These are phyloP conservation scores for Labrus mixtus DNA, from an alignment of 2,113 vertebrate species.

Conservation along the genomic window DNA sequence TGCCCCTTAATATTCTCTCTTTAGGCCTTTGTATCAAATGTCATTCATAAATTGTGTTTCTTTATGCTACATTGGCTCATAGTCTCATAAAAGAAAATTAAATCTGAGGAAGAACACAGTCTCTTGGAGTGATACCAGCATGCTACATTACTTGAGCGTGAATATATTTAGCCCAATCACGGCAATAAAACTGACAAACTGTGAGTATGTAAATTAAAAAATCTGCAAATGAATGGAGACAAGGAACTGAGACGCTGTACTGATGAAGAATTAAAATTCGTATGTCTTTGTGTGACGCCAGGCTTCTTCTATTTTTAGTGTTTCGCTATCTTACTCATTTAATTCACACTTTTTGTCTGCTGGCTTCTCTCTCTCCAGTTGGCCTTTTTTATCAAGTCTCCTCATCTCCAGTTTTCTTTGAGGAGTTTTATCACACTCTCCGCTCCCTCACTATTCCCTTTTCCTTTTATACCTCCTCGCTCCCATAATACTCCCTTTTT, in stretches of 20 bases:
- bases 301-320: conserved; percentile 2
- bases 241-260: conserved; percentile 18
- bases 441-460: conserved; percentile 16
- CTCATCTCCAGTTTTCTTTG: conserved; percentile 29
- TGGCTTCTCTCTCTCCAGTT: conserved; percentile 10
- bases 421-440: conserved; percentile 21
- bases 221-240: conserved; percentile 21
- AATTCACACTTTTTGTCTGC: conserved; percentile 27
- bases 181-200: conserved; percentile 47
- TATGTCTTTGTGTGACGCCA: conserved; percentile 17
- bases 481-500: conserved; percentile 10
- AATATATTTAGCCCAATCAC: conserved; percentile 41
- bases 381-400: conserved; percentile 29
- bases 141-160: conserved; percentile 26
- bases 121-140: conserved; percentile 22
- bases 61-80: conserved; percentile 54
- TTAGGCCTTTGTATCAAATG: conserved; percentile 39
- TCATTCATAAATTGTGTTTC: conserved; percentile 43
- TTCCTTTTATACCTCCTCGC: conserved; percentile 16
- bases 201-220: conserved; percentile 29
- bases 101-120: conserved; percentile 33
- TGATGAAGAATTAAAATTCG: conserved; percentile 34
- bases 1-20: conserved; percentile 43
- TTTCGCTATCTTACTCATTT: conserved; percentile 15
- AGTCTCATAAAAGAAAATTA: conserved; percentile 52